Base-by-base conservation (phyloP, 2,797 vertebrate genomes). In the Pipistrellus kuhlii region DNA sequence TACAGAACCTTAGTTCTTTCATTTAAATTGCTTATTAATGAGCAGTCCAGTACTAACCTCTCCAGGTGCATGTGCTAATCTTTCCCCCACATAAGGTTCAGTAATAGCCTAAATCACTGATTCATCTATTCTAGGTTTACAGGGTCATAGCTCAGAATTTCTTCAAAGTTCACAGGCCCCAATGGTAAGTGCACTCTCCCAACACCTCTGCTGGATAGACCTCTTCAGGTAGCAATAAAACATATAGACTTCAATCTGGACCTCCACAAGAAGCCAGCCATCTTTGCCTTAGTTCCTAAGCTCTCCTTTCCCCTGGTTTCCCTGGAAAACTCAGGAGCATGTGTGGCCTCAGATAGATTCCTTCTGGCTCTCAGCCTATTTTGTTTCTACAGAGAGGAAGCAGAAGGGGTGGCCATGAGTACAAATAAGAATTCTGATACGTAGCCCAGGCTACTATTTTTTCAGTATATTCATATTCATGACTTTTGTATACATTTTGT, bases 11-110 rank as follows among this genome's bases (percentile, higher is more conserved):
- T 32, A 68, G 15, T 59, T 12, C 32, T 78, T 78, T 83, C 38
- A 20, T 55, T 30, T 66, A 86, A 87, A 41, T 17, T 95, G 18
- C 7, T 85, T 87, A 62, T 76, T 90, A 90, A 82, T 32, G 25
- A 91, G 68, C 91, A 81, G 12, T 27, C 12, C 81, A 44, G 17
- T 38, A 25, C 14, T 23, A 51, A 7, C 3, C 15, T 55, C 18
- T 59, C 23, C 1, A 72, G 13, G 30, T 62, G 1, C 12, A 91
- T 21, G 3, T 84, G 8, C 32, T 35, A 48, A 89, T 48, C n/a
- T 17, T 64, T 89, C 64, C 44, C 6, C 23, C 8, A 51, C 0
- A 62, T 3, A 59, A 80, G 11, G 10, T 35, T 25, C 21, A 41
- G 4, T 25, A 51, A 17, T 20, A 90, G 27, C 51, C 15, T 14